phyloP scores from a whole-genome alignment of 2,113 vertebrate genomes.

The Martes martes region DNA sequence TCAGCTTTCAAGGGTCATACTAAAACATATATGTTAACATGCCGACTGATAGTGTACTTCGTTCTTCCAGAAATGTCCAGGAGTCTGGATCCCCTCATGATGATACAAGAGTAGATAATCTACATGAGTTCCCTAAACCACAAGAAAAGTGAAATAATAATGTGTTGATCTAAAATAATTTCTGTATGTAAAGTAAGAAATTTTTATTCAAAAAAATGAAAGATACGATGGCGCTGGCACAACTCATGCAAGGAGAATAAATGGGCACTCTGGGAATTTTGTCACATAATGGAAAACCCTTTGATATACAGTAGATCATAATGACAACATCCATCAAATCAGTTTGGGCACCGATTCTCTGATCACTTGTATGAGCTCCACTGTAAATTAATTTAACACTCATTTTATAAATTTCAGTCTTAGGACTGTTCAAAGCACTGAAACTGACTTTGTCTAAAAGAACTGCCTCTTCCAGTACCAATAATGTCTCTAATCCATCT shows the following conservation, averaged over 20 bases:
- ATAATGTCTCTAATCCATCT: constrained; percentile 60
- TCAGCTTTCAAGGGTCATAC: background rate
- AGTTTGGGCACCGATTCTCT: constrained; percentile 51
- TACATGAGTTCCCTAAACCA: background rate
- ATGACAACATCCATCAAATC: constrained; percentile 54
- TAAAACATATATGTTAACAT: background rate
- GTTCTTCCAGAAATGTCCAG: background rate
- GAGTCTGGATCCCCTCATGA: background rate
- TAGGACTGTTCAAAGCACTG: constrained; percentile 36
- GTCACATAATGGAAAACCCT: constrained; percentile 45
- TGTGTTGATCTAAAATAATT: background rate
- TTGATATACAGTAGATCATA: constrained; percentile 51
- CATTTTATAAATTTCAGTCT: constrained; percentile 60
- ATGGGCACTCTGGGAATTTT: background rate
- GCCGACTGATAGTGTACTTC: background rate
- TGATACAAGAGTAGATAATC: background rate
- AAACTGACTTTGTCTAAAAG: constrained; percentile 46
- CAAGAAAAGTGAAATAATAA: background rate
- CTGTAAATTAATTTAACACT: constrained; percentile 67
- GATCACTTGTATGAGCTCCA: constrained; percentile 31
- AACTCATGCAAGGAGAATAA: background rate
- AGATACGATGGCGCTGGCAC: background rate
- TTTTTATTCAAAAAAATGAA: background rate
- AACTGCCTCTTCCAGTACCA: constrained; percentile 32
- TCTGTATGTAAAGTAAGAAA: constrained; percentile 8